Evolutionary conservation across 2,113 vertebrate species (phyloP).

Genomic region (Silurus meridionalis): DNA sequence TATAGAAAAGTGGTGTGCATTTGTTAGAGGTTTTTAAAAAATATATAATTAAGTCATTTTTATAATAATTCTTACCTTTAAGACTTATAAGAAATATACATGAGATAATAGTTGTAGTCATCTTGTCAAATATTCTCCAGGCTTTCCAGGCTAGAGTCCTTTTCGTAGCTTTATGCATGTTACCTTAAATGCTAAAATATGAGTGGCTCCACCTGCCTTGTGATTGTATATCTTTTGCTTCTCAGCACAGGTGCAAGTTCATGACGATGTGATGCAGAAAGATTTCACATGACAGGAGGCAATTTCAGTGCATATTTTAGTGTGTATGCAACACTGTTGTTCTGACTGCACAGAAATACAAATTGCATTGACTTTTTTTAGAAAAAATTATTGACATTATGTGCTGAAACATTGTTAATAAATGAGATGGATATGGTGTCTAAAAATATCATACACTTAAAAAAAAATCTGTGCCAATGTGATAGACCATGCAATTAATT

Average conservation of each 20-base stretch:
- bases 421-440: neutral
- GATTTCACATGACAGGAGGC: slow-evolving; percentile 1
- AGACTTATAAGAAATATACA: neutral
- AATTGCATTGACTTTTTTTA: too few species aligned
- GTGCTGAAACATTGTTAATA: too few species aligned
- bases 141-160: neutral
- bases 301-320: too few species aligned
- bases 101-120: neutral
- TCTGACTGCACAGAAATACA: too few species aligned
- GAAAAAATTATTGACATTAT: too few species aligned
- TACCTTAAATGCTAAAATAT: neutral
- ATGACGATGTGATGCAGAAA: neutral
- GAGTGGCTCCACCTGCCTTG: neutral
- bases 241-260: slow-evolving; percentile 9
- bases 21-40: neutral
- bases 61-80: neutral
- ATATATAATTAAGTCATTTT: neutral
- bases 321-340: too few species aligned
- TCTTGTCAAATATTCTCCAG: too few species aligned
- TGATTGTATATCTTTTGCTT: neutral
- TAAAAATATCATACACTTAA: neutral
- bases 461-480: neutral
- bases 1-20: neutral
- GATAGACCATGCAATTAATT: neutral
- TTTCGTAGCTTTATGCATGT: neutral